These are phyloP conservation scores for Pipistrellus pygmaeus DNA, from an alignment of 2,797 vertebrate species.

Conservation along the genomic window DNA sequence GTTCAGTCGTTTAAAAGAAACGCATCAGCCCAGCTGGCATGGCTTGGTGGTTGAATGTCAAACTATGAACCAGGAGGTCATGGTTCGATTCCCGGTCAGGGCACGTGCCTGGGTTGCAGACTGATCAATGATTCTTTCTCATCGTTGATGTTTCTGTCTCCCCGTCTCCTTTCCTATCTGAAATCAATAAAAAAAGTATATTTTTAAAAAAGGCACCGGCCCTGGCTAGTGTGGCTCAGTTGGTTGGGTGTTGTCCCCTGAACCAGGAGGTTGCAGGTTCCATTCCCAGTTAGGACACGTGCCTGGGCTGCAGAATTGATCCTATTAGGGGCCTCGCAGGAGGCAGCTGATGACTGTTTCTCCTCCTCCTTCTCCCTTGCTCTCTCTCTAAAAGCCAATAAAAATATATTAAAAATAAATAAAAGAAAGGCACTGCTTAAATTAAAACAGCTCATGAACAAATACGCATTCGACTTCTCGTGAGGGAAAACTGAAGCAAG, in stretches of 20 bases:
- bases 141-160: neutral
- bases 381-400: neutral
- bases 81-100: neutral
- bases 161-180: neutral
- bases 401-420: neutral
- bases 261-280: neutral
- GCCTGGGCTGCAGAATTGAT: neutral
- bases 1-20: slow-evolving; percentile 42
- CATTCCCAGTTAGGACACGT: neutral
- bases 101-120: neutral
- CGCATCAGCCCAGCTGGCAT: neutral
- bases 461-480: slow-evolving; percentile 7
- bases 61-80: neutral
- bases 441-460: slow-evolving; percentile 50
- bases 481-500: neutral
- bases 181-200: neutral
- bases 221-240: neutral
- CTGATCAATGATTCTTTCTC: neutral
- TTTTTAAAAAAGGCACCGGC: neutral
- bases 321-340: neutral
- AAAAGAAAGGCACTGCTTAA: slow-evolving; percentile 22
- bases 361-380: neutral
- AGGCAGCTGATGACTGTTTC: neutral
- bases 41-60: neutral
- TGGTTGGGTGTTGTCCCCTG: neutral